Conservation (phyloP, 1,140 invertebrate species). For the Zelostemma sp. region DNA sequence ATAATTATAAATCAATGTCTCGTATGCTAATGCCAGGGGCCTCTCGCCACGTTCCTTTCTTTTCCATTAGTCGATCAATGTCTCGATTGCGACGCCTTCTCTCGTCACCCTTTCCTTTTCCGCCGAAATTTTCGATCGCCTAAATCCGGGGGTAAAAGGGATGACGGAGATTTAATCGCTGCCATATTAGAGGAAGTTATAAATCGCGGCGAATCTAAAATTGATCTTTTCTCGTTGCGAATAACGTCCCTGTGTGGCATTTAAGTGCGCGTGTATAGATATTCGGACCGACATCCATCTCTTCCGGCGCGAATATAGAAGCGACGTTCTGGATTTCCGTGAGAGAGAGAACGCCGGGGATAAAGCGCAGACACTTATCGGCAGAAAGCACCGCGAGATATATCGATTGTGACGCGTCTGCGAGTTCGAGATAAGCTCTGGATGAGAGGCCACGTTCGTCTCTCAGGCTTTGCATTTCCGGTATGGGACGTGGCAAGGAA, state of each 20-base stretch:
- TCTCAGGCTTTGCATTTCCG: no score
- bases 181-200: slow-evolving; percentile 72
- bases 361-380: slow-evolving; percentile 42
- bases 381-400: slow-evolving; percentile 58
- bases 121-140: slow-evolving; percentile 9
- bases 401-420: slow-evolving; percentile 69
- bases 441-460: no score
- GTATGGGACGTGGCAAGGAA: no score
- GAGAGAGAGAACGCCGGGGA: not conserved
- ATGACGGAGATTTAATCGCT: slow-evolving; percentile 58
- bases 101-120: not conserved
- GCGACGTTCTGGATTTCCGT: slow-evolving; percentile 7
- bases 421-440: slow-evolving; percentile 66
- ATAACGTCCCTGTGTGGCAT: slow-evolving; percentile 39
- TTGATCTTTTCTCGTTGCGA: slow-evolving; percentile 66
- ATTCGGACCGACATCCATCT: slow-evolving; percentile 45
- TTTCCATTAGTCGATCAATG: slow-evolving; percentile 11
- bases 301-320: slow-evolving; percentile 12
- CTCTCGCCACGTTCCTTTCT: not conserved
- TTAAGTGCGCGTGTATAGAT: slow-evolving; percentile 44
- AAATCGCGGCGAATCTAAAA: slow-evolving; percentile 70
- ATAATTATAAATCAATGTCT: slow-evolving; percentile 60
- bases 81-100: slow-evolving; percentile 8
- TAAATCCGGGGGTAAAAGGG: slow-evolving; percentile 14
- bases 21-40: slow-evolving; percentile 50